Evolutionary conservation across 2,888 invertebrate species (phyloP).

Genomic region (Odontothrips loti): DNA sequence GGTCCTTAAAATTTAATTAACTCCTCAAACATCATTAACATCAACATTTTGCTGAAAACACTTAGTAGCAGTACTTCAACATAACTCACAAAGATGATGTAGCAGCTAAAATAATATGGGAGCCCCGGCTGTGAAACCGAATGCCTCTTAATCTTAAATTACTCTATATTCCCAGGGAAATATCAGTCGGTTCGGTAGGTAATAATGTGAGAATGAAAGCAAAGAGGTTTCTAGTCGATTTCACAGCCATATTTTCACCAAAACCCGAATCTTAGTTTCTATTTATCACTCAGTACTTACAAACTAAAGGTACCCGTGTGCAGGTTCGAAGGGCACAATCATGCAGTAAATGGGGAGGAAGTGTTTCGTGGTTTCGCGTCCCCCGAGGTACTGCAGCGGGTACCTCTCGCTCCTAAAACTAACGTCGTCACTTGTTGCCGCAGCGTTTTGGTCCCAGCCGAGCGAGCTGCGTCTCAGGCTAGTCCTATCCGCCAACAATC

Average conservation of each 20-base stretch:
- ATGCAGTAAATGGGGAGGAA: too few species aligned
- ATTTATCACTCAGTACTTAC: slow-evolving; percentile 1
- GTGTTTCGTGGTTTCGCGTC: too few species aligned
- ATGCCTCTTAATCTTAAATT: slow-evolving; percentile 23
- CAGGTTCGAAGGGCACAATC: too few species aligned
- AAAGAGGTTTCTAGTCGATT: slow-evolving; percentile 25
- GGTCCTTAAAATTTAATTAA: too few species aligned
- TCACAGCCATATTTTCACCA: slow-evolving; percentile 17
- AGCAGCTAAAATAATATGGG: too few species aligned
- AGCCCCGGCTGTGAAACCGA: slow-evolving; percentile 37
- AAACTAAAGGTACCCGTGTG: too few species aligned
- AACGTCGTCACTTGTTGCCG: not conserved
- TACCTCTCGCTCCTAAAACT: not conserved
- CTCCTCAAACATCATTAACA: too few species aligned
- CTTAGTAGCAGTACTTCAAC: too few species aligned
- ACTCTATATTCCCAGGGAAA: not conserved
- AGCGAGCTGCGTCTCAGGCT: not conserved
- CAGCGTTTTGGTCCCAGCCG: not conserved
- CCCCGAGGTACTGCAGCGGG: too few species aligned
- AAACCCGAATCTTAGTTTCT: not conserved
- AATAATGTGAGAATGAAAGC: not conserved
- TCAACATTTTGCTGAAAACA: too few species aligned
- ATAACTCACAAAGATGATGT: too few species aligned
- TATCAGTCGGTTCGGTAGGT: not conserved
- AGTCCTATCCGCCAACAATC: not conserved